Evolutionary conservation across 2,797 vertebrate genomes (phyloP), one percentile per base, ranked within the genome.

Genomic region (Catamblyrhynchus diadema): DNA sequence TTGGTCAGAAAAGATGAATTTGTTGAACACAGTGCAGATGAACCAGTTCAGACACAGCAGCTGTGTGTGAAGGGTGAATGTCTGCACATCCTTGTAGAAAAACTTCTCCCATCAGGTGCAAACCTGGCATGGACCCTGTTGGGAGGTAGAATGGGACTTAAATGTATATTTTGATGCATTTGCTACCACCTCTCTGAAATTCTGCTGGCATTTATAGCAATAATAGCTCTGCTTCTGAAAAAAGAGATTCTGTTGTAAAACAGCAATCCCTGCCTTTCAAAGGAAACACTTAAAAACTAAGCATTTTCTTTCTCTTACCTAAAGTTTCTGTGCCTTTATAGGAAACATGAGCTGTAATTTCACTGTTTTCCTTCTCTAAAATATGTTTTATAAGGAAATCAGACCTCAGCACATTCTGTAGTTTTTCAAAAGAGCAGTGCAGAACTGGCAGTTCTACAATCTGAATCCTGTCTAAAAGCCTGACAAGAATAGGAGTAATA

Each of bases 401-500:
- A 90, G 70, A 83, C 65, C 61, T 94, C 65, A 78, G 54, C 47
- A 86, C 33, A 47, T 81, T 83, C 70, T 88, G 37, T 33, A 81
- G 47, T 79, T 82, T 61, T 81, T 90, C 77, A 79, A 81, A 89
- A 72, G 82, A 72, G 59, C 39, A 65, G n/a, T 27, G 16, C 59
- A 81, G 85, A 92, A 96, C 89, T 91, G 77, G 59, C 84, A 94
- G 87, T 65, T 33, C 94, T 81, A 86, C 44, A 91, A 50, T 66
- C 56, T 54, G n/a, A 88, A 75, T 66, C 66, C 56, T 94, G 79
- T 66, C 73, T 93, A 73, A 95, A 88, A 88, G 23, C 59, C 60
- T 90, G 92, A 92, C 81, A 92, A 81, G 81, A 89, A 95, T 44
- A 82, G 71, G 90, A 93, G 44, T 64, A 90, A 95, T 90, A 91